Percentiles rank a stretch among this genome's conserved stretches.
Evolutionary conservation across 1,140 invertebrate species (phyloP).

Genomic region (Mylabris phalerata): DNA sequence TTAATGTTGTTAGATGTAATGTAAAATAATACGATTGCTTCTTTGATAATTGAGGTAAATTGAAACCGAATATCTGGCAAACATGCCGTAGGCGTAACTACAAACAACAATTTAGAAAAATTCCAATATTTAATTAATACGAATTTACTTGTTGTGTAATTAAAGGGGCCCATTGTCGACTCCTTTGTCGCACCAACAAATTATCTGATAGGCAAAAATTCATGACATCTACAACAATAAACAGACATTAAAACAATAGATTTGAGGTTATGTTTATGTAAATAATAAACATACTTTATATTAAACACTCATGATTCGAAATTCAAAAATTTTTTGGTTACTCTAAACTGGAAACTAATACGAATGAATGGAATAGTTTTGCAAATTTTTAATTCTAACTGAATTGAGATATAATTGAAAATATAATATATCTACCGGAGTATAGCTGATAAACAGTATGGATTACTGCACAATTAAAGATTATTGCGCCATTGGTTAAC

Average conservation of each 20-base stretch:
- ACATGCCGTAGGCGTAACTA: conserved; percentile 39
- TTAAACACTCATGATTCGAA: no score
- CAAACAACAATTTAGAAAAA: conserved; percentile 16
- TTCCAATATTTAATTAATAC: not conserved
- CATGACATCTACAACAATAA: conserved; percentile 30
- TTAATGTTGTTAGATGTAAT: conserved; percentile 70
- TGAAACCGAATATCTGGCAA: conserved; percentile 37
- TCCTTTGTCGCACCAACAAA: conserved; percentile 55
- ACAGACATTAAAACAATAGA: not conserved
- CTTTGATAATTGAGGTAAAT: conserved; percentile 24
- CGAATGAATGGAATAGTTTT: no score
- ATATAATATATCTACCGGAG: no score
- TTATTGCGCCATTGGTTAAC: no score
- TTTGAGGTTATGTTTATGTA: conserved; percentile 8
- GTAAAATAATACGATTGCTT: conserved; percentile 61
- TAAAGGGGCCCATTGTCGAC: conserved; percentile 57
- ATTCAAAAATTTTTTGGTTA: no score
- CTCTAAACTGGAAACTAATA: no score
- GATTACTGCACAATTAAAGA: no score
- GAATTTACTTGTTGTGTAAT: conserved; percentile 51
- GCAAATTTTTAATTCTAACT: no score
- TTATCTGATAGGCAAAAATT: conserved; percentile 33
- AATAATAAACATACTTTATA: no score
- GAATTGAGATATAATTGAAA: no score
- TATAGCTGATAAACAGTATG: no score